Conservation (phyloP, 2,113 vertebrate species). For the Nematolebias whitei region DNA sequence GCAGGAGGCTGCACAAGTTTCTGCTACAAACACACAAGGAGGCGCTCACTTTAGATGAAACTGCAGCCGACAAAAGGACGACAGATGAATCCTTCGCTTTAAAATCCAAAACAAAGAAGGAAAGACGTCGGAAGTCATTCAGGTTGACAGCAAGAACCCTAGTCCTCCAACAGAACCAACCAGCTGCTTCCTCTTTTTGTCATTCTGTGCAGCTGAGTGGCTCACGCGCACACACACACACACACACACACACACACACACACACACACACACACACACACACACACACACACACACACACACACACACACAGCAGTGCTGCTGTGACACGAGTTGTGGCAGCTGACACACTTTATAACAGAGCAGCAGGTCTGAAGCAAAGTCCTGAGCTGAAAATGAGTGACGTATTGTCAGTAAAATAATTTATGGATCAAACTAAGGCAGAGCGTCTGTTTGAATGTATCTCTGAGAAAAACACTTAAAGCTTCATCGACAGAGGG, state of each 20-base stretch:
- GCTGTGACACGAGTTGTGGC: not conserved
- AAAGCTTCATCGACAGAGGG: too few species aligned
- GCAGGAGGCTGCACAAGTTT: not conserved
- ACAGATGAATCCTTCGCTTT: not conserved
- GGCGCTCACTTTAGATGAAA: constrained; percentile 36
- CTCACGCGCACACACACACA: constrained; percentile 1
- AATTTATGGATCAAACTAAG: too few species aligned
- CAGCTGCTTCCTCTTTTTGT: constrained; percentile 70
- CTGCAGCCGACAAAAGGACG: not conserved
- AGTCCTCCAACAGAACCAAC: constrained; percentile 3
- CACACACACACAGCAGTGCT: constrained; percentile 27
- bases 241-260: constrained; percentile 23
- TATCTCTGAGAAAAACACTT: too few species aligned
- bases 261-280: constrained; percentile 25
- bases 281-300: constrained; percentile 37
- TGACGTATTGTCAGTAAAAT: constrained; percentile 1
- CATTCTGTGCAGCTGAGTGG: constrained; percentile 13
- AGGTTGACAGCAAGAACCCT: constrained; percentile 6
- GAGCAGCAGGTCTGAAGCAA: not conserved
- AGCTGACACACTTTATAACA: not conserved
- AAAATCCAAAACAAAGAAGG: not conserved
- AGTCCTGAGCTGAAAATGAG: not conserved
- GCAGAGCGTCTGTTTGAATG: too few species aligned
- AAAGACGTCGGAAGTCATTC: not conserved
- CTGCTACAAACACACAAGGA: not conserved